phyloP scores from a whole-genome alignment of 2,113 vertebrate species.

The Microtus oregoni region DNA sequence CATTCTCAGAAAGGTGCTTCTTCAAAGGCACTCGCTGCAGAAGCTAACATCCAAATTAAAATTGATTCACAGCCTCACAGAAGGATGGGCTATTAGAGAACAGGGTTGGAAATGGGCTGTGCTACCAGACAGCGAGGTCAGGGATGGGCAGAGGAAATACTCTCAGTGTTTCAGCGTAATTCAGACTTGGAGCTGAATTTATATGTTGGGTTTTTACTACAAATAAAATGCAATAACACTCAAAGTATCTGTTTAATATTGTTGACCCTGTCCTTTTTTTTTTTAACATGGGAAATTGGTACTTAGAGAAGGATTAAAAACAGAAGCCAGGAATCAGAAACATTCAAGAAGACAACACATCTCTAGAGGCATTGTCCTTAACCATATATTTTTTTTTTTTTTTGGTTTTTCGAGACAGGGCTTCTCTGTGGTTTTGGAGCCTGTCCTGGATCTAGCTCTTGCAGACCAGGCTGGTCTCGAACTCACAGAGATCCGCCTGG shows the following conservation, averaged over 20 bases:
- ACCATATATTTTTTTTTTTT: too few species aligned
- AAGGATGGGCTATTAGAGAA: conserved; percentile 56
- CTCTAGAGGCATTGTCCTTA: conserved; percentile 53
- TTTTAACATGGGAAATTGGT: conserved; percentile 35
- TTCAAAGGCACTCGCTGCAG: conserved; percentile 76
- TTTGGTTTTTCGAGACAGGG: too few species aligned
- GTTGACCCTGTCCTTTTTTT: conserved; percentile 54
- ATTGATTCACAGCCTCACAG: conserved; percentile 62
- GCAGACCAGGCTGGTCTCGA: too few species aligned
- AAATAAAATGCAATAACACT: conserved; percentile 63
- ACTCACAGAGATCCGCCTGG: too few species aligned
- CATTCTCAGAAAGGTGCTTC: conserved; percentile 70
- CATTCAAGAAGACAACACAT: conserved; percentile 70
- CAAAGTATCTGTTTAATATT: conserved; percentile 59
- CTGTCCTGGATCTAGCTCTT: too few species aligned
- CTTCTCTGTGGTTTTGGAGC: too few species aligned
- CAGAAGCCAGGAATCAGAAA: conserved; percentile 55
- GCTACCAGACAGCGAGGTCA: conserved; percentile 63
- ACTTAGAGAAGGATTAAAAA: conserved; percentile 66
- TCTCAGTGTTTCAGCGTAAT: conserved; percentile 61
- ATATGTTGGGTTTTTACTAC: conserved; percentile 68
- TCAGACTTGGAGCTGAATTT: conserved; percentile 55
- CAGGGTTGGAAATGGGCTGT: conserved; percentile 35
- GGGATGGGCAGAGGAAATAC: conserved; percentile 63
- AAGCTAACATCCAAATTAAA: conserved; percentile 73